phyloP scores from a whole-genome alignment of 2,113 vertebrate genomes.

The Daboia siamensis region DNA sequence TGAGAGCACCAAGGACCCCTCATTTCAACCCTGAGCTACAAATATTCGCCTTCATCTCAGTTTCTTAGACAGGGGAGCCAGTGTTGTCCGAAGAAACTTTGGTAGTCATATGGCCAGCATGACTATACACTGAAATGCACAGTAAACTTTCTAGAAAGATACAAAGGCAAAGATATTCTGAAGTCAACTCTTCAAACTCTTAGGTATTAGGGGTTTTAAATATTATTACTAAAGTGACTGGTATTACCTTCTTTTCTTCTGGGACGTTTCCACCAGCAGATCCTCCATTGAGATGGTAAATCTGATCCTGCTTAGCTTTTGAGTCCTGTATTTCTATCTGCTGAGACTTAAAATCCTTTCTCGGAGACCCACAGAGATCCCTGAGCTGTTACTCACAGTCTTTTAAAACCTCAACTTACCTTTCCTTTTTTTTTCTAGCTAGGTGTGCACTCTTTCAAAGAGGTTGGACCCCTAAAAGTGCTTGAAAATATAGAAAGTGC shows the following conservation, averaged over 20 bases:
- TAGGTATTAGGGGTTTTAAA: not conserved
- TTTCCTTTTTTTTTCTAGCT: not conserved
- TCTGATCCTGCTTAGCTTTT: not conserved
- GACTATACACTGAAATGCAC: no score
- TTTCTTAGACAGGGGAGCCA: no score
- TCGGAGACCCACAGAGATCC: not conserved
- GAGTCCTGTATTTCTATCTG: not conserved
- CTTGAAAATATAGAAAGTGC: not conserved
- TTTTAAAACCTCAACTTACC: not conserved
- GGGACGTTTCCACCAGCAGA: not conserved
- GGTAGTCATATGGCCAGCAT: no score
- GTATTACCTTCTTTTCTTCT: not conserved
- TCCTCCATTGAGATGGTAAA: not conserved
- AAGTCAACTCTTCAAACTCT: not conserved
- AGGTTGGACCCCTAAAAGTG: not conserved
- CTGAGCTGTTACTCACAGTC: not conserved
- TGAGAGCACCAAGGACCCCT: no score
- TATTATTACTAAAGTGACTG: not conserved
- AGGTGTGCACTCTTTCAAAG: not conserved
- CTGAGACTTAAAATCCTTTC: not conserved
- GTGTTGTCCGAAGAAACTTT: no score
- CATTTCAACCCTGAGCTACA: no score
- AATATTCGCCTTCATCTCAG: no score
- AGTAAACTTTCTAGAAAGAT: not conserved
- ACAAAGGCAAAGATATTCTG: conserved; percentile 15